These are phyloP conservation scores for Endomychus coccineus DNA, from an alignment of 2,888 invertebrate species.

Conservation along the genomic window DNA sequence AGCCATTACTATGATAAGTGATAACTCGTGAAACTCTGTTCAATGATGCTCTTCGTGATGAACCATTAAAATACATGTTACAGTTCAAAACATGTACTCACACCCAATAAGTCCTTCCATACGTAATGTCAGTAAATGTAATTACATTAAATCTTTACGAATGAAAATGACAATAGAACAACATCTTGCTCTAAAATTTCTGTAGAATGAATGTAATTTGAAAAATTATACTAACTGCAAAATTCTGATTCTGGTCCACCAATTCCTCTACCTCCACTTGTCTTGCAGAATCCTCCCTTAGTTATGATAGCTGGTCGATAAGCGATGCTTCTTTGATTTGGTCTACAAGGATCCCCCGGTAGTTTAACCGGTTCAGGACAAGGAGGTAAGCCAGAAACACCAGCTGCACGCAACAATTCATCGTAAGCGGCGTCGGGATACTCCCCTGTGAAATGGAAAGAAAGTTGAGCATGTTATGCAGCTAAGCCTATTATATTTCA, in stretches of 20 bases:
- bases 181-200: too few relatives aligned
- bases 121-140: too few relatives aligned
- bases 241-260: slow-evolving; percentile 10
- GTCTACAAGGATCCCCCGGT: slow-evolving; percentile 53
- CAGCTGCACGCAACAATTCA: slow-evolving; percentile 50
- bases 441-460: slow-evolving; percentile 33
- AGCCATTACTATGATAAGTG: too few relatives aligned
- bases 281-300: slow-evolving; percentile 19
- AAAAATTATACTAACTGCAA: slow-evolving; percentile 15
- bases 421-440: slow-evolving; percentile 53
- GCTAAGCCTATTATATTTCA: not conserved
- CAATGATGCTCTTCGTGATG: too few relatives aligned
- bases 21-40: too few relatives aligned
- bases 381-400: slow-evolving; percentile 48
- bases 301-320: slow-evolving; percentile 30
- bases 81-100: too few relatives aligned
- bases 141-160: too few relatives aligned
- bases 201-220: too few relatives aligned
- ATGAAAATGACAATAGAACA: too few relatives aligned
- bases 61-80: too few relatives aligned
- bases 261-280: slow-evolving; percentile 18
- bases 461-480: too few relatives aligned
- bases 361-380: slow-evolving; percentile 52
- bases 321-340: slow-evolving; percentile 43
- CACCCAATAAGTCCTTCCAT: too few relatives aligned